Percentiles rank a stretch among this genome's conserved stretches.
These are phyloP conservation scores for Trypoxylus dichotomus DNA, from an alignment of 1,140 invertebrate species.

Conservation along the genomic window DNA sequence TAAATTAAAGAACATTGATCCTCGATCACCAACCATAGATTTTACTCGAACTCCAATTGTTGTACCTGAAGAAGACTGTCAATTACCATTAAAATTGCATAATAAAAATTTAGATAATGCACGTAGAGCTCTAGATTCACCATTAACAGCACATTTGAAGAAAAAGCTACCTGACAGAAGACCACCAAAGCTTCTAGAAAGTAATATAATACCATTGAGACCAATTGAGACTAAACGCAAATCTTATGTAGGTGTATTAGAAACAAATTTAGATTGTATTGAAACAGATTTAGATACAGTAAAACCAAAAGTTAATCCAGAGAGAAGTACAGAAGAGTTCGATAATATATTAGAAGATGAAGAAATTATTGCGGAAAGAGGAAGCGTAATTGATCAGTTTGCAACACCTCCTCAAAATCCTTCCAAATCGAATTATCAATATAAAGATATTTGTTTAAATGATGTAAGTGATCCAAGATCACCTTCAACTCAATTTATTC, in stretches of 20 bases:
- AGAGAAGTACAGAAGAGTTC: neutral
- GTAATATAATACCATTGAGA: conserved; percentile 34
- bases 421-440: neutral
- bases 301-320: neutral
- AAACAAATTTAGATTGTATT: conserved; percentile 51
- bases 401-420: neutral
- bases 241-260: conserved; percentile 46
- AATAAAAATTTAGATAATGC: conserved; percentile 49
- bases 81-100: conserved; percentile 35
- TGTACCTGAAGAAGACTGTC: conserved; percentile 45
- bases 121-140: conserved; percentile 15
- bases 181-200: conserved; percentile 42
- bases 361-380: neutral
- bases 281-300: conserved; percentile 48
- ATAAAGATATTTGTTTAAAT: neutral
- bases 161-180: conserved; percentile 3
- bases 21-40: conserved; percentile 54
- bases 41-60: conserved; percentile 56
- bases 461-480: neutral
- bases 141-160: neutral
- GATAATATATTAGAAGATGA: neutral
- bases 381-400: neutral
- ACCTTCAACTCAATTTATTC: neutral
- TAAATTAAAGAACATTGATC: conserved; percentile 48
- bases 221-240: conserved; percentile 43